Evolutionary conservation across 2,888 invertebrate species (phyloP).

Genomic region (Cenopis cana): DNA sequence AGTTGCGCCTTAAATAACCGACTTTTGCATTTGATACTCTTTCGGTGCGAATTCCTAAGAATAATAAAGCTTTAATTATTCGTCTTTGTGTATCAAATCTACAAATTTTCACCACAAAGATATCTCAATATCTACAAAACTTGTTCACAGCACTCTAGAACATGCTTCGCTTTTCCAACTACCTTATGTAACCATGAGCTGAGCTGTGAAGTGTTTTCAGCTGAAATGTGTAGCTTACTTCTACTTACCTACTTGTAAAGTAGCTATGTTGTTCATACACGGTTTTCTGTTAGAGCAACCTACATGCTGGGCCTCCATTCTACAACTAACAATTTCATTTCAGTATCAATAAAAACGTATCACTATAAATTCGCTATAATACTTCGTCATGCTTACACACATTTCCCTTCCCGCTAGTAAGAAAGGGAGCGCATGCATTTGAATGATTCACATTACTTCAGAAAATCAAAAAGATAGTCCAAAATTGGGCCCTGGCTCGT

Average conservation of each 20-base stretch:
- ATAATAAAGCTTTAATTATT: too few species aligned
- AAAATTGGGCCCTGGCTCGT: neutral
- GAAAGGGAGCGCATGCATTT: neutral
- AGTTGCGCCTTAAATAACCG: too few species aligned
- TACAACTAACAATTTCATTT: neutral
- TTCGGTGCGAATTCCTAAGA: too few species aligned
- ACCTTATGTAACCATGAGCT: neutral
- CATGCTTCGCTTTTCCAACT: neutral
- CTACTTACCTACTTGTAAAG: neutral
- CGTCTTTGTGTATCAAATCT: neutral
- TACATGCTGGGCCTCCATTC: neutral
- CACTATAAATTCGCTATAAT: neutral
- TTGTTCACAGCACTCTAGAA: neutral
- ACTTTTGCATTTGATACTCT: too few species aligned
- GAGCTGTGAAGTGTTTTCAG: neutral
- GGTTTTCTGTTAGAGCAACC: neutral
- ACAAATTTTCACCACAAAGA: neutral
- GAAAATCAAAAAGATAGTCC: neutral
- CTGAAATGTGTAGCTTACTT: constrained; percentile 2
- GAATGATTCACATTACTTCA: neutral
- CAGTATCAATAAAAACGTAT: neutral
- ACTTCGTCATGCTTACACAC: neutral
- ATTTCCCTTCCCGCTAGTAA: neutral
- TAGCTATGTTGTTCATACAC: neutral
- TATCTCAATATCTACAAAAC: neutral